Evolutionary conservation across 2,113 vertebrate genomes (phyloP).

Genomic region (Megaptera novaeangliae): DNA sequence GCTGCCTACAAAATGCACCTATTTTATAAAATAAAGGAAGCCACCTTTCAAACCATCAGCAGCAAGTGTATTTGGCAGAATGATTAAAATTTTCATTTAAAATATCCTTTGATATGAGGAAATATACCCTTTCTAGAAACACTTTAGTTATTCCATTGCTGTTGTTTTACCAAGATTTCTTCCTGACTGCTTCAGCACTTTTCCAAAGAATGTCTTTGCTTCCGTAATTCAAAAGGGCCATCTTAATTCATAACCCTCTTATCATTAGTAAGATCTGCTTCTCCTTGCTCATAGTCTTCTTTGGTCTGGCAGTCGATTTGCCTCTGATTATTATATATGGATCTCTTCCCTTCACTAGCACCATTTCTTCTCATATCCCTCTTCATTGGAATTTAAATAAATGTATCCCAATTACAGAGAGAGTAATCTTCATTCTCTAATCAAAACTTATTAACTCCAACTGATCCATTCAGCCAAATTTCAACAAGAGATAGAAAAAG

Average conservation of each 20-base stretch:
- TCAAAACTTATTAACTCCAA: conserved; percentile 62
- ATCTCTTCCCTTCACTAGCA: not conserved
- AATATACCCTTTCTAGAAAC: not conserved
- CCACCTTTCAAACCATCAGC: not conserved
- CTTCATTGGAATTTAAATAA: conserved; percentile 53
- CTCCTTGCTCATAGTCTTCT: not conserved
- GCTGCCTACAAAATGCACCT: not conserved
- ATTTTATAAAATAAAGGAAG: conserved; percentile 26
- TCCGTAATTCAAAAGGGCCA: conserved; percentile 27
- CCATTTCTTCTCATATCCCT: conserved; percentile 36
- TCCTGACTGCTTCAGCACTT: conserved; percentile 22
- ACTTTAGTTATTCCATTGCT: not conserved
- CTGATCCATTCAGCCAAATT: conserved; percentile 50
- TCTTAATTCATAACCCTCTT: conserved; percentile 43
- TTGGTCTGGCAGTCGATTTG: not conserved
- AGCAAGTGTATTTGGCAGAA: not conserved
- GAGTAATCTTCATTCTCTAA: conserved; percentile 52
- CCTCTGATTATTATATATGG: not conserved
- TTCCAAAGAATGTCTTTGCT: conserved; percentile 40
- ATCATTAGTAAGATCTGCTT: conserved; percentile 36
- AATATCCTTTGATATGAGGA: conserved; percentile 5
- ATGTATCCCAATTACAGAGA: not conserved
- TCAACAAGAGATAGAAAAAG: conserved; percentile 55
- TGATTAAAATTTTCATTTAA: not conserved
- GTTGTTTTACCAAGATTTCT: not conserved